Base-by-base conservation (phyloP, 2,888 invertebrate species). In the Drosophila paramelanica region DNA sequence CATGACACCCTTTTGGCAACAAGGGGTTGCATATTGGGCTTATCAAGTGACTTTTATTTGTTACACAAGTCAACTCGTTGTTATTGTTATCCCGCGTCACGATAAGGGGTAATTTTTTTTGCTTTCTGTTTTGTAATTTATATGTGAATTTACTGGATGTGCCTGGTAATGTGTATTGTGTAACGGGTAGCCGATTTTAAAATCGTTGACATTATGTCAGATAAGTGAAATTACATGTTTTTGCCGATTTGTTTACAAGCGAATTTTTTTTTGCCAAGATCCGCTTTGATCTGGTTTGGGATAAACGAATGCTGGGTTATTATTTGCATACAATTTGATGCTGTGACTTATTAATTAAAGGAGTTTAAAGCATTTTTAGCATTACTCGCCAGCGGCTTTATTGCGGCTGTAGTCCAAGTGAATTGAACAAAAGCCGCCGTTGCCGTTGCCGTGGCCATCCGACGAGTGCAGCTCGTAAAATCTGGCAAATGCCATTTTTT, bases 201-300 rank as follows among this genome's bases (percentile, higher is more conserved):
- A 79, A 79, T 76, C 77, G 77, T 69, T 79, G 87, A 85, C 85
- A 88, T 87, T 85, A 81, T 81, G 88, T 79, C 74, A 85, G 87
- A 88, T 85, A 89, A 89, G 88, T 85, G 78, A 75, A 88, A 88
- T 86, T 86, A 84, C 85, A 79, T 87, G 88, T 89, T 79, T 79
- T 33, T 41, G 46, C 47, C 64, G 67, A 80, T 74, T 82, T 82
- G 71, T 75, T 80, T 68, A 67, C 71, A 84, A 66, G 52, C 60
- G 45, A 46, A 27, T 39, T 51, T 14, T 27, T 27, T 27, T 25
- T 25, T 49, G 45, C 41, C 4, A 51, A 20, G 20, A 36, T 25
- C 42, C 11, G 13, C 41, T 2, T 10, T 45, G 55, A 45, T 45
- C 10, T 13, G 17, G n/a, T 14, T 53, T n/a, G 43, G 2, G 39